A percentile compares a stretch with the other conserved stretches of the same genome.
Conservation (phyloP, 2,113 vertebrate genomes). For the Myotis davidii region DNA sequence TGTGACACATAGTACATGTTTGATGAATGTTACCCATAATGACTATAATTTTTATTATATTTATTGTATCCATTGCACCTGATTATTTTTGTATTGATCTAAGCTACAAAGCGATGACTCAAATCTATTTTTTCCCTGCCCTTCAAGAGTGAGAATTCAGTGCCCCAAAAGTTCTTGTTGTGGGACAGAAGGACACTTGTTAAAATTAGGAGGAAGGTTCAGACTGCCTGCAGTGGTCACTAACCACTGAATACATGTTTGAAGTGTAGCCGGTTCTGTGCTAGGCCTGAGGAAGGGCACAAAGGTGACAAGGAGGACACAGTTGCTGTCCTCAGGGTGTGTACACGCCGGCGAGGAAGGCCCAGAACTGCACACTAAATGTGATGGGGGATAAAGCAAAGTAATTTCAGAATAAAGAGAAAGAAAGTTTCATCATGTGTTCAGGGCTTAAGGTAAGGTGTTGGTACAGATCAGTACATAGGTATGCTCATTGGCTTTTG, state of each 20-base stretch:
- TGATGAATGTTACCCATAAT: neutral
- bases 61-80: neutral
- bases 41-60: neutral
- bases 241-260: neutral
- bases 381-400: neutral
- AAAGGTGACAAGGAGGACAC: neutral
- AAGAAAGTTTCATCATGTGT: neutral
- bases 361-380: neutral
- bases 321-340: neutral
- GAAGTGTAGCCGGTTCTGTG: neutral
- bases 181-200: neutral
- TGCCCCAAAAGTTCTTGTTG: neutral
- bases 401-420: neutral
- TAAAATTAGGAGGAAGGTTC: neutral
- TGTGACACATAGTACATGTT: neutral
- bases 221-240: neutral
- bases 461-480: neutral
- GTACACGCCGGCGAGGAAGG: neutral
- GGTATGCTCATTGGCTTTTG: neutral
- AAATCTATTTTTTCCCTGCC: neutral
- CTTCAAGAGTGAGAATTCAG: neutral
- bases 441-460: neutral
- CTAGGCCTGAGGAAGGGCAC: neutral
- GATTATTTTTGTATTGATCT: neutral
- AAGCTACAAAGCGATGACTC: neutral